Base-by-base conservation (phyloP, 2,113 vertebrate species). In the Cairina moschata region DNA sequence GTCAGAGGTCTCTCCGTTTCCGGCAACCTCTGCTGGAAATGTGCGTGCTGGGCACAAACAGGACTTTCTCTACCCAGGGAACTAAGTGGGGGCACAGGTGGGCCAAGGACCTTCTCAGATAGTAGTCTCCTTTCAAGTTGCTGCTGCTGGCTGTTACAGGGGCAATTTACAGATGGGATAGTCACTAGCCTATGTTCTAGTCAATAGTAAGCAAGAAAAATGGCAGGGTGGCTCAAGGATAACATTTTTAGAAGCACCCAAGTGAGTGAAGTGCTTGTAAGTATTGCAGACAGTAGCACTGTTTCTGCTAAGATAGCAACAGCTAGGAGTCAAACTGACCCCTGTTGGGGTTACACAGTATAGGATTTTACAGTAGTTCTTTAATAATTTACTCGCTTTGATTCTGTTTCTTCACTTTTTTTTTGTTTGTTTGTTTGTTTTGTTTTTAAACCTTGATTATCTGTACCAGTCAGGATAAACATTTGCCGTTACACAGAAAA, bases 371-470 rank as follows among this genome's bases (percentile, higher is more conserved):
- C 18, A 31, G 3, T 25, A 78, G n/a, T 26, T 50, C 34, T 68
- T 58, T 44, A 69, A 26, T 23, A 58, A 42, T 86, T 65, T 60
- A 11, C 62, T 76, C 79, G 9, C 26, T 92, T 79, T 36, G n/a
- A 74, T 86, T 92, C 52, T 77, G 15, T 66, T 83, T 76, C n/a
- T 15, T 16, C 42, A 5, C 17, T 54, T 17, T 21, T 48, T 8
- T 46, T 46, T 40, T 40, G 38, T 38, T 40, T 42, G 15, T 42
- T 42, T 40, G 40, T 40, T 44, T 44, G 16, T 44, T 44, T 44
- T 44, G 16, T 17, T 81, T 95, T 66, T 74, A 90, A 95, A 95
- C 22, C 40, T 56, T 32, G 17, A 1, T 48, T n/a, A 48, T 73
- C 80, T 31, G 8, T 44, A 88, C 8, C 9, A 50, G 18, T 22